Base-by-base conservation (phyloP, 2,113 vertebrate genomes). In the Macheiramphus alcinus region DNA sequence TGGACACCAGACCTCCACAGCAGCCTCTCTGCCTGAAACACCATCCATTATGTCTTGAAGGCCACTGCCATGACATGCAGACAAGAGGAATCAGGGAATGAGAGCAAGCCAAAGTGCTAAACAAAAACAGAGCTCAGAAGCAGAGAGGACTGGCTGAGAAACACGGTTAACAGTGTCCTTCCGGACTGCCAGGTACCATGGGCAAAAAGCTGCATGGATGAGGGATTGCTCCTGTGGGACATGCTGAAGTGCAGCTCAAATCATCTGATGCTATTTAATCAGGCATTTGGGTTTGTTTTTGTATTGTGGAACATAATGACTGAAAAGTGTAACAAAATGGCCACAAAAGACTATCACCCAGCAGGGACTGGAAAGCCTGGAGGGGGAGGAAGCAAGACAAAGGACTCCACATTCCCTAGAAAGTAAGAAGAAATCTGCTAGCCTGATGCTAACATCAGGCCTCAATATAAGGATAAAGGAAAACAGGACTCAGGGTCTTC, bases 1-100 rank as follows among this genome's bases (percentile, higher is more conserved):
- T 96, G 97, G 27, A 96, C 98, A 96, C 98, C 94, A 83, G 97
- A 98, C 40, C 98, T 98, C 98, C 98, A 98, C 95, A 98, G 97
- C 58, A 98, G 88, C 9, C 98, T 97, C 85, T 98, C 98, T 20
- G 97, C 96, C 89, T 98, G 98, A 91, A 98, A 98, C 8, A 98
- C 97, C 19, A 98, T 97, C 98, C 98, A 98, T 96, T 98, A 98
- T 72, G 98, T 83, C 36, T 96, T 97, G 65, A 98, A 98, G 43
- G 97, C 98, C 7, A 97, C 93, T 76, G 98, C 98, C 32, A 98
- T 97, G 23, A 98, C 97, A 97, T 97, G 62, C 7, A 43, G 55
- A 47, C 21, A 79, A 58, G 32, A 36, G 8, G 74, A 23, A 53
- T 45, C 22, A 23, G 70, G 45, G 31, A 67, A 45, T 34, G 32